Evolutionary conservation across 2,113 vertebrate species (phyloP), one percentile per base, ranked within the genome.

Genomic region (Corythoichthys intestinalis): DNA sequence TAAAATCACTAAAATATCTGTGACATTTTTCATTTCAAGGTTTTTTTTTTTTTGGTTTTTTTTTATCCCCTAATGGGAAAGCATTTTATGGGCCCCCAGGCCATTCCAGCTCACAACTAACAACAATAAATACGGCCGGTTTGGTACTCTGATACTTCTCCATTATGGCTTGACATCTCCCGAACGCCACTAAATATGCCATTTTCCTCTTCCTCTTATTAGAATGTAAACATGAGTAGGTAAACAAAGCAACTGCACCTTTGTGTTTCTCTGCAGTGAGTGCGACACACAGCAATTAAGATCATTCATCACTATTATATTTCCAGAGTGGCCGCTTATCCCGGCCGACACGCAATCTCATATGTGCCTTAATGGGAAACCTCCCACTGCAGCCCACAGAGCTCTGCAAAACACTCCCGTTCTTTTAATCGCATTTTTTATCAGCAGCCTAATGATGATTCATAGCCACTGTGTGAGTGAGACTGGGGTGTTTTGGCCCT

Each of bases 361-460:
- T 67, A 72, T 65, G 48, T 50, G 74, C 39, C 11, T 69, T 81
- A 80, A 84, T 77, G 67, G 66, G 62, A 79, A 80, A 69, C 71
- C 80, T 73, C 71, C 74, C 66, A 73, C 72, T 44, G 70, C 69
- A 65, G 63, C 71, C 65, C 74, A 72, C 48, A 37, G 67, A 28
- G 66, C 53, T 37, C 59, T 60, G 56, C 71, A n/a, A 78, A 85
- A 80, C 71, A 71, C 78, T 60, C 48, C 77, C 49, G 39, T 78
- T 81, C 65, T 59, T 71, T 76, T 74, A 67, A 79, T 75, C 80
- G 75, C 53, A 46, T 65, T 78, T 75, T 78, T 83, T 83, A 81
- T 75, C 15, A 28, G 72, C 39, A 2, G 62, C 73, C 60, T 86
- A 87, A 90, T 78, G 75, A 82, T 81, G 86, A 88, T 87, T 78